Conservation (phyloP, 1,140 invertebrate genomes). For the Apis laboriosa region DNA sequence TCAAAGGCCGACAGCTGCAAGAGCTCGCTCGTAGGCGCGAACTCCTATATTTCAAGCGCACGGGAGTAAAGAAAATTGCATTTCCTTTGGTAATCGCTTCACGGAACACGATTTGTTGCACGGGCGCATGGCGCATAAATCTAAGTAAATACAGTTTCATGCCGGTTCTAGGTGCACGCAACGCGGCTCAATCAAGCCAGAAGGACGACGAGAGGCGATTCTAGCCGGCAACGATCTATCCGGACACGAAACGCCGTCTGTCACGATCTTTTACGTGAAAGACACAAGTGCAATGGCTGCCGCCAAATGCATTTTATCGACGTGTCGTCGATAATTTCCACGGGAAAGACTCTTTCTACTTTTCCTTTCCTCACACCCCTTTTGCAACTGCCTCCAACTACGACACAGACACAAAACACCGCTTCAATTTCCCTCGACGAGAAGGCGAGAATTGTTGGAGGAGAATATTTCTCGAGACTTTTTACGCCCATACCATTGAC, state of each 20-base stretch:
- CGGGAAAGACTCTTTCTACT: conserved; percentile 12
- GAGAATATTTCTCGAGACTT: conserved; percentile 42
- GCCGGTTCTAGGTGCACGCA: conserved; percentile 4
- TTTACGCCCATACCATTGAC: background rate
- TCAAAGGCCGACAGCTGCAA: background rate
- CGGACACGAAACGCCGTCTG: conserved; percentile 8
- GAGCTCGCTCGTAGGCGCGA: background rate
- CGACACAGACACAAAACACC: background rate
- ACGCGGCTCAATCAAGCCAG: conserved; percentile 11
- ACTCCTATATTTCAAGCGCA: background rate
- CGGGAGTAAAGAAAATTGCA: conserved; percentile 14
- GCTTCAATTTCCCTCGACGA: conserved; percentile 47
- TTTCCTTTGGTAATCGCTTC: conserved; percentile 20
- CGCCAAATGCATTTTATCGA: conserved; percentile 59
- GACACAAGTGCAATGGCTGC: conserved; percentile 16
- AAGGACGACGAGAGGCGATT: conserved; percentile 5
- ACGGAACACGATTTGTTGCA: conserved; percentile 26
- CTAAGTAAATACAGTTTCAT: conserved; percentile 23
- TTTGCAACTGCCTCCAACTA: conserved; percentile 2
- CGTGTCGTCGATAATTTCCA: conserved; percentile 58
- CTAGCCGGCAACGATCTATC: conserved; percentile 16
- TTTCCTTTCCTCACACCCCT: background rate
- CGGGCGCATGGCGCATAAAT: conserved; percentile 4
- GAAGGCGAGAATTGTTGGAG: background rate
- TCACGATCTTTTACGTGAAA: conserved; percentile 6